Evolutionary conservation across 2,113 vertebrate genomes (phyloP), one percentile per base, ranked within the genome.

Genomic region (Colaptes auratus): DNA sequence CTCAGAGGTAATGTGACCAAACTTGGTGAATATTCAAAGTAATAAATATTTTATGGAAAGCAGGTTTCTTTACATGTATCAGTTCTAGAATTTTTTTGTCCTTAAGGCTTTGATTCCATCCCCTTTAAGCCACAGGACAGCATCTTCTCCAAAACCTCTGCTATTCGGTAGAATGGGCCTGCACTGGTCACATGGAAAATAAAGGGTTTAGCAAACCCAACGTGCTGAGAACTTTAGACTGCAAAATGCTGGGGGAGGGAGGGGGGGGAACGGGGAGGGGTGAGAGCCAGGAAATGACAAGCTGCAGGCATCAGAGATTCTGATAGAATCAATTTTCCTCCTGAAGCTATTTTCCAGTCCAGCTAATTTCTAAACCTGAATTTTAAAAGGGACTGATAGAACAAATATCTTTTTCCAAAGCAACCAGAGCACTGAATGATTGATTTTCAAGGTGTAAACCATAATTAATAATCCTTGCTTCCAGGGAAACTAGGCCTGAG

Each of bases 1-100:
- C 96, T 99, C 99, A 11, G 99, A 99, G 99, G 99, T 99, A 97
- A 98, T 3, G 88, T 81, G 86, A 92, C 46, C 19, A 2, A 59
- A 61, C 36, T 67, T 67, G 77, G 66, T 93, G 46, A 80, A 82
- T 75, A 46, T 28, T 69, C 21, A 27, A 70, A 81, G 35, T 56
- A 50, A 91, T 80, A 85, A 91, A 59, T 79, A 78, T 53, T 76
- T 46, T 12, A 48, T 61, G 67, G 60, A 73, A 93, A 92, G 27
- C 3, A 15, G 28, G 27, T n/a, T 69, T 18, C 82, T 90, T 77
- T 66, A 42, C 50, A 58, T 24, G 8, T 30, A 36, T 44, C 61
- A 35, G 0, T 69, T 67, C 25, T 56, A 87, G 67, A 79, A 59
- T 12, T 55, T 42, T 13, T 48, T 78, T 84, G 48, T 44, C 70